Conservation (phyloP, 2,113 vertebrate genomes). For the Acinonyx jubatus region DNA sequence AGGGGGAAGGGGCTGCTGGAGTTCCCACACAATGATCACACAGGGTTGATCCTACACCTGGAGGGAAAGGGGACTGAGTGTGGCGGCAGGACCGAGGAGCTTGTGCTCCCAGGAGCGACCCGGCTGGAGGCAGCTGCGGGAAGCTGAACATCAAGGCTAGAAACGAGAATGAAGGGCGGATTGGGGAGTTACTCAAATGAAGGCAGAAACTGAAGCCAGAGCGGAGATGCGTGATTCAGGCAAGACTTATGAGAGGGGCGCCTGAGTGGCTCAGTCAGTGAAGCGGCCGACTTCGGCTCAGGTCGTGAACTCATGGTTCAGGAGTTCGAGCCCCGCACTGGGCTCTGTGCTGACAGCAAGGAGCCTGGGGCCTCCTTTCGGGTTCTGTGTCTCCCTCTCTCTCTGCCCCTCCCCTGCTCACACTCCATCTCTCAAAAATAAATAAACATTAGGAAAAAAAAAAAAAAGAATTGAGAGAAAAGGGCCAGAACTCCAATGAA, state of each 20-base stretch:
- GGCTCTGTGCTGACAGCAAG: no score
- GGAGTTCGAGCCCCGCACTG: no score
- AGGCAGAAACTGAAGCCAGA: not conserved
- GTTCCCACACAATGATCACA: not conserved
- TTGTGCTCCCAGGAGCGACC: not conserved
- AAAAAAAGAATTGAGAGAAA: not conserved
- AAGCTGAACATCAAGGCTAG: not conserved
- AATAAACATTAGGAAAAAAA: no score
- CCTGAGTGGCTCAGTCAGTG: no score
- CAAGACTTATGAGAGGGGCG: not conserved
- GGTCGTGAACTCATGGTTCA: no score
- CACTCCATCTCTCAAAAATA: no score
- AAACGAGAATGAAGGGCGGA: not conserved
- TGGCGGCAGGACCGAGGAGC: not conserved
- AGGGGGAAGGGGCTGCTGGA: not conserved
- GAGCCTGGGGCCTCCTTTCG: no score
- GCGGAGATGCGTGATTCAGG: rapidly evolving
- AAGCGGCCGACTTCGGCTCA: no score
- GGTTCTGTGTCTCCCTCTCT: no score
- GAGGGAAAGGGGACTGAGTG: not conserved
- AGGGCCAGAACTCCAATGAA: not conserved
- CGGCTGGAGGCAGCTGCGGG: not conserved
- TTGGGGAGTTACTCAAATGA: not conserved
- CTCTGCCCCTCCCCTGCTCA: no score
- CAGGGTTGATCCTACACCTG: not conserved